Conservation (phyloP, 2,888 invertebrate species). For the Mesorhabditis spiculigera region DNA sequence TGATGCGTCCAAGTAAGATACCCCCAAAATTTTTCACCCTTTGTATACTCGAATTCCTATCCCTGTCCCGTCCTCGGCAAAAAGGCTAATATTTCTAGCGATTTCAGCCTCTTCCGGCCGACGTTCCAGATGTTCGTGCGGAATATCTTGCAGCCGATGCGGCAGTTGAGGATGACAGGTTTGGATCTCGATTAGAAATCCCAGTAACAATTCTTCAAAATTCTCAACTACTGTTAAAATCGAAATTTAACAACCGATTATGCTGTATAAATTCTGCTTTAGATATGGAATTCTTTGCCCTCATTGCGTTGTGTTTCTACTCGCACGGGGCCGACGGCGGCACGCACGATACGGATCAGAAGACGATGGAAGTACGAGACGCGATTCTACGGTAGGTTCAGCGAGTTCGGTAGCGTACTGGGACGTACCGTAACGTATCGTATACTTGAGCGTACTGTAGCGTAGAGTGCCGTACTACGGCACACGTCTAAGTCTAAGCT, state of each 20-base stretch:
- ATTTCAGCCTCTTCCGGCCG: conserved; percentile 4
- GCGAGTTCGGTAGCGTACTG: too few species aligned
- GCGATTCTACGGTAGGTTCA: not conserved
- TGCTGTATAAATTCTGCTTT: not conserved
- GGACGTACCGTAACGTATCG: too few species aligned
- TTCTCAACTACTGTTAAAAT: not conserved
- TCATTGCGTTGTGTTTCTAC: not conserved
- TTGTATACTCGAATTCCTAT: too few species aligned
- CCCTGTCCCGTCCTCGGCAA: not conserved
- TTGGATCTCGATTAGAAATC: not conserved
- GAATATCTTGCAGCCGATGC: not conserved
- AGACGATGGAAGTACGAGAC: not conserved
- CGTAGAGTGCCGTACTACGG: too few species aligned
- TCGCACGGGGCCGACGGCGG: conserved; percentile 3
- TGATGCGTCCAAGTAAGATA: not conserved
- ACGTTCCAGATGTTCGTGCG: not conserved
- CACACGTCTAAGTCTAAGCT: too few species aligned
- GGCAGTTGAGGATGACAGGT: not conserved
- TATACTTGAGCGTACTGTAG: too few species aligned
- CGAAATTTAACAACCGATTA: too few species aligned
- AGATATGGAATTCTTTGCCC: conserved; percentile 5
- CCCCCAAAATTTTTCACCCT: not conserved
- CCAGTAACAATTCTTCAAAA: not conserved
- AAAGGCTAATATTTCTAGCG: not conserved
- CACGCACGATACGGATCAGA: not conserved